Evolutionary conservation across 1,140 invertebrate genomes (phyloP).

Genomic region (Sarcophaga peregrina): DNA sequence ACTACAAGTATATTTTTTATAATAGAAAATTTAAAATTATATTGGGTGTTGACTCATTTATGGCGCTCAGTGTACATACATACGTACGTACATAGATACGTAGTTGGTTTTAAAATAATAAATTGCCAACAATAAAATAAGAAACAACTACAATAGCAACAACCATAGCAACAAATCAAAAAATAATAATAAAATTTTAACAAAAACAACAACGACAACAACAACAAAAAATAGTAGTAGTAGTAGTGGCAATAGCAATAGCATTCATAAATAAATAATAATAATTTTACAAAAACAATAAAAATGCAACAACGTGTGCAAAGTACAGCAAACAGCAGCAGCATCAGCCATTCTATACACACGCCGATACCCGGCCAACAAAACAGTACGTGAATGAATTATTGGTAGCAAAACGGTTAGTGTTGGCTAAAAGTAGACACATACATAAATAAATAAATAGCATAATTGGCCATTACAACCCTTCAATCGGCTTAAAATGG

Average conservation of each 20-base stretch:
- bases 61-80: too few species aligned
- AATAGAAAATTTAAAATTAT: too few species aligned
- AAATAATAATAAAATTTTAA: neutral
- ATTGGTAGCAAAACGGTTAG: neutral
- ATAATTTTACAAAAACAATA: constrained; percentile 1
- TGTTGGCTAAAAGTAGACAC: too few species aligned
- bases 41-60: too few species aligned
- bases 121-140: constrained; percentile 20
- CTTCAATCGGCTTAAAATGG: too few species aligned
- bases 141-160: neutral
- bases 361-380: neutral
- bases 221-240: neutral
- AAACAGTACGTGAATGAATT: neutral
- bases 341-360: neutral
- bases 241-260: too few species aligned
- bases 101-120: neutral
- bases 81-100: neutral
- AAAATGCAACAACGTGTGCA: constrained; percentile 21
- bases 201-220: neutral
- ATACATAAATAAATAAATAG: too few species aligned
- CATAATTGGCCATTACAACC: too few species aligned
- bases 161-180: too few species aligned
- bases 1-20: too few species aligned
- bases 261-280: neutral
- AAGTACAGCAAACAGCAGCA: neutral